Evolutionary conservation across 1,140 invertebrate genomes (phyloP).

Genomic region (Pseudomyrmex dendroicus): DNA sequence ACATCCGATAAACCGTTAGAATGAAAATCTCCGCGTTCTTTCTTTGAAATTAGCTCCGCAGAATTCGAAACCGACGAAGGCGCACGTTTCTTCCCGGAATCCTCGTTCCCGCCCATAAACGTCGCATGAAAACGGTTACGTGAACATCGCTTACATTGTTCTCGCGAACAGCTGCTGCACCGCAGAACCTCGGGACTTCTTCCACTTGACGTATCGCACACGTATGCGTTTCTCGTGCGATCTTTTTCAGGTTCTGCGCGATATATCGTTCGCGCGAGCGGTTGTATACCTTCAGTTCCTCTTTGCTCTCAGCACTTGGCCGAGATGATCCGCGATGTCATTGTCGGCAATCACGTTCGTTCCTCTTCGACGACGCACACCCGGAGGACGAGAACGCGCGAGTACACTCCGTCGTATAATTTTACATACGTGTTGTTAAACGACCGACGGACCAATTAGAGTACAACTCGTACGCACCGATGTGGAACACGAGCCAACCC

Average conservation of each 20-base stretch:
- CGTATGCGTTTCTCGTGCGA: not conserved
- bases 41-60: no score
- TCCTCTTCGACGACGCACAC: not conserved
- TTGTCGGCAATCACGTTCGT: not conserved
- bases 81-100: no score
- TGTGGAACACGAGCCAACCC: conserved; percentile 43
- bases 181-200: no score
- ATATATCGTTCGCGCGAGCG: not conserved
- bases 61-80: no score
- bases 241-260: not conserved
- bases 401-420: not conserved
- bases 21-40: no score
- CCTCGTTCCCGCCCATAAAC: no score
- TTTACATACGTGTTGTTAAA: no score
- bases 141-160: no score
- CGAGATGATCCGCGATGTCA: not conserved
- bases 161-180: no score
- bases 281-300: not conserved
- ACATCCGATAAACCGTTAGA: no score
- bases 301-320: not conserved
- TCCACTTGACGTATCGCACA: not conserved
- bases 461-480: conserved; percentile 2
- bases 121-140: no score
- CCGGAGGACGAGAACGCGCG: not conserved
- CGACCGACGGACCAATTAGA: no score